Evolutionary conservation across 1,140 invertebrate species (phyloP).

Genomic region (Trinorchestia longiramus): DNA sequence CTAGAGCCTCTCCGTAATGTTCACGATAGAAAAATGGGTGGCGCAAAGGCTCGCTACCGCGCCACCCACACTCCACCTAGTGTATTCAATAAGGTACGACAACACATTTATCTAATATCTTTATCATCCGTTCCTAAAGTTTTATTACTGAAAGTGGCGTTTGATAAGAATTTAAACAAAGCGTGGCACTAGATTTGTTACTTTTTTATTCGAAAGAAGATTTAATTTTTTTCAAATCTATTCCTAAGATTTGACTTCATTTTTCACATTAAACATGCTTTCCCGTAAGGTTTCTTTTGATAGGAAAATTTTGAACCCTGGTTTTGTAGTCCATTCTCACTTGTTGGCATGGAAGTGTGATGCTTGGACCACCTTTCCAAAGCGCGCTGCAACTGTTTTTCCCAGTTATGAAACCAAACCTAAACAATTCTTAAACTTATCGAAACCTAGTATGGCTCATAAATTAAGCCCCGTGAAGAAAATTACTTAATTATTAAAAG

Average conservation of each 20-base stretch:
- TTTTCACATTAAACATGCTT: neutral
- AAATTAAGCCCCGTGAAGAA: neutral
- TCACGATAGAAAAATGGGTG: neutral
- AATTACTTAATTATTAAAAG: neutral
- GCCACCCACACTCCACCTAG: conserved; percentile 20
- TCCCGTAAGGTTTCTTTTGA: neutral
- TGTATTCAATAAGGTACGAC: conserved; percentile 4
- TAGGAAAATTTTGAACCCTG: neutral
- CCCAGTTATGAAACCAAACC: neutral
- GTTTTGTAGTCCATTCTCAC: neutral
- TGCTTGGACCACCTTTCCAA: neutral
- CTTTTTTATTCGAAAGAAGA: neutral
- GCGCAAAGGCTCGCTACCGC: neutral
- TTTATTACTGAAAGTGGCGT: neutral
- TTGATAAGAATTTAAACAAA: neutral
- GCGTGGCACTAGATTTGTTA: neutral
- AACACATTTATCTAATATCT: neutral
- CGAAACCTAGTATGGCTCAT: neutral
- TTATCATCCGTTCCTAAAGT: neutral
- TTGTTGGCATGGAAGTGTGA: neutral
- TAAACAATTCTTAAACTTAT: neutral
- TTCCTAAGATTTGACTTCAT: neutral
- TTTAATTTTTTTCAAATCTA: neutral
- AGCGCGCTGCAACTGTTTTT: neutral
- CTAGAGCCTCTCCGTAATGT: neutral